A percentile compares a stretch with the other conserved stretches of the same genome.
Conservation (phyloP, 2,113 vertebrate species). For the Sciurus niger region DNA sequence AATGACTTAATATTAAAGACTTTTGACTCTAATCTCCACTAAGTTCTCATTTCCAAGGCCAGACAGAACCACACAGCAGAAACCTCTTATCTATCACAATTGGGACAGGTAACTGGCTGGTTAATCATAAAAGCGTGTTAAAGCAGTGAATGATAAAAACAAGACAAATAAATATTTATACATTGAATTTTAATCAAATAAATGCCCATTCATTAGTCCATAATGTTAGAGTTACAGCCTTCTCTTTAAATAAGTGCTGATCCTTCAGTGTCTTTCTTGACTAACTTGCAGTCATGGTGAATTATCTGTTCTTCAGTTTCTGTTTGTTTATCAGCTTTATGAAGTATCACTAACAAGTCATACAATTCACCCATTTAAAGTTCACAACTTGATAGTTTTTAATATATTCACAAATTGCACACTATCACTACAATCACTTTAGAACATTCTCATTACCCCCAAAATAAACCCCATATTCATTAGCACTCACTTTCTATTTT, state of each 20-base stretch:
- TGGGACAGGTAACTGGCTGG: background rate
- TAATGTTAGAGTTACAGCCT: conserved; percentile 4
- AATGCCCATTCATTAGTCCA: background rate
- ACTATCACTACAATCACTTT: background rate
- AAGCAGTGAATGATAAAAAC: conserved; percentile 20
- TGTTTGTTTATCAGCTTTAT: background rate
- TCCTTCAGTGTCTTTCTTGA: background rate
- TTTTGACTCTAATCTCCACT: conserved; percentile 39
- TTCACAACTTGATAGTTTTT: background rate
- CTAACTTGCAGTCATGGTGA: background rate
- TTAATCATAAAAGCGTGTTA: background rate
- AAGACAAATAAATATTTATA: background rate
- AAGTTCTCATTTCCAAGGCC: conserved; percentile 49
- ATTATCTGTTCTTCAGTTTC: background rate
- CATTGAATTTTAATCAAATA: background rate
- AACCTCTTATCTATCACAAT: background rate
- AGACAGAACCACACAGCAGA: background rate
- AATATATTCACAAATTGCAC: background rate
- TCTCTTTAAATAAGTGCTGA: background rate
- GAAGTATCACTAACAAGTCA: background rate
- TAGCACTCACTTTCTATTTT: background rate
- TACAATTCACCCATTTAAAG: background rate
- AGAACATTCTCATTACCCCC: background rate
- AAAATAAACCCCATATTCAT: background rate
- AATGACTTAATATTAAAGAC: conserved; percentile 42